Base-by-base conservation (phyloP, 2,797 vertebrate species). In the Hypotaenidia okinawae region DNA sequence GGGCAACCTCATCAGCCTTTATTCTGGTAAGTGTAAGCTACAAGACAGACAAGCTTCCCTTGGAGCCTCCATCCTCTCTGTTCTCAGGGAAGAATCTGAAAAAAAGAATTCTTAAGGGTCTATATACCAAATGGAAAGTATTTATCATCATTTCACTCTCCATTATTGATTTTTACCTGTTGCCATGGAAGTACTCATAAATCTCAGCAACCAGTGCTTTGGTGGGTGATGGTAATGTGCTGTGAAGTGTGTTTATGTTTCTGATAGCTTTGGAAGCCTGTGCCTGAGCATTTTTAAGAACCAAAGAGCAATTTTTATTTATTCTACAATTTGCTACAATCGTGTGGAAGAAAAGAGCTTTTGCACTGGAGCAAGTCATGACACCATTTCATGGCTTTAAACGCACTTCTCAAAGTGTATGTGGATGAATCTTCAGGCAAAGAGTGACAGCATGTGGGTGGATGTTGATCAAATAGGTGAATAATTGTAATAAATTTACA, bases 241-340 rank as follows among this genome's bases (percentile, higher is more conserved):
- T 59, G 19, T 82, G 51, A 52, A 77, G 30, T 69, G 14, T 59
- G n/a, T 87, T 92, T 94, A 41, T 58, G 24, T 91, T 92, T 90
- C 74, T 87, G 30, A 30, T 45, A 52, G 75, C 32, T 77, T 94
- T 92, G 81, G 74, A 95, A 94, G 66, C 30, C 25, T 51, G 22
- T 61, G 43, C 59, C 76, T 68, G 59, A 58, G 35, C 28, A 32
- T 83, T 96, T 92, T 88, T 91, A 75, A 81, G 68, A 95, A 45
- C 35, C 11, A 52, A 74, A 83, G 63, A 79, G 62, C 57, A 28
- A 23, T 75, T 96, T 95, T 95, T 91, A 43, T 94, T 95, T 95
- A 69, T 91, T 96, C 79, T 90, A 32, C 30, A 57, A 55, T 84
- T 93, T 79, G 66, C 70, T 90, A 62, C 51, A 61, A 54, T 45